Conservation (phyloP, 2,797 vertebrate genomes). For the Knipowitschia caucasica region DNA sequence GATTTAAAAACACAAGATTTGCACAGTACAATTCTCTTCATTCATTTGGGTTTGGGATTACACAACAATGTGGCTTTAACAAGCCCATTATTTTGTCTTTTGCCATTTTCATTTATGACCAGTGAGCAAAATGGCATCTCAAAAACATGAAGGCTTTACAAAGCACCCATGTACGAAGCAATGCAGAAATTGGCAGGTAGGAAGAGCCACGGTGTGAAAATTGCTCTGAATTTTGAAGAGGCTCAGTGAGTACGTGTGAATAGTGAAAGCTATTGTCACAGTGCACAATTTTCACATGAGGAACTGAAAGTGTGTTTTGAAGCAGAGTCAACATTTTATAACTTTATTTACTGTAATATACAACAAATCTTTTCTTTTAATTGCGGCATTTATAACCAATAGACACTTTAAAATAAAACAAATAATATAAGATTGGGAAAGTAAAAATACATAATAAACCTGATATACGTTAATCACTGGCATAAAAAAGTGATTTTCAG, state of each 20-base stretch:
- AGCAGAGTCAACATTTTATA: constrained; percentile 59
- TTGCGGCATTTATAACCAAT: constrained; percentile 8
- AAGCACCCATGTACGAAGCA: constrained; percentile 70
- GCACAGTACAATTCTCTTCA: background rate
- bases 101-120: constrained; percentile 64
- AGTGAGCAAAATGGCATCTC: constrained; percentile 63
- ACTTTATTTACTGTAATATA: too few relatives aligned
- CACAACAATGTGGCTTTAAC: background rate
- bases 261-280: constrained; percentile 59
- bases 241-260: constrained; percentile 60
- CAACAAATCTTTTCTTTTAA: too few relatives aligned
- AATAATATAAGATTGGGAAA: too few relatives aligned
- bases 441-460: too few relatives aligned
- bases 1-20: background rate
- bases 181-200: constrained; percentile 75
- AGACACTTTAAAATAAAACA: too few relatives aligned
- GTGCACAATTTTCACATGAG: constrained; percentile 50
- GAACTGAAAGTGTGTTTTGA: constrained; percentile 67
- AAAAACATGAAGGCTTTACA: constrained; percentile 73
- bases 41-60: background rate
- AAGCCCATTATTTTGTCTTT: constrained; percentile 25
- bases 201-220: constrained; percentile 68
- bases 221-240: constrained; percentile 68
- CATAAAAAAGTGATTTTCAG: constrained; percentile 19
- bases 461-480: constrained; percentile 19